Conservation (phyloP, 2,113 vertebrate genomes). For the Hypocryptadius cinnamomeus region DNA sequence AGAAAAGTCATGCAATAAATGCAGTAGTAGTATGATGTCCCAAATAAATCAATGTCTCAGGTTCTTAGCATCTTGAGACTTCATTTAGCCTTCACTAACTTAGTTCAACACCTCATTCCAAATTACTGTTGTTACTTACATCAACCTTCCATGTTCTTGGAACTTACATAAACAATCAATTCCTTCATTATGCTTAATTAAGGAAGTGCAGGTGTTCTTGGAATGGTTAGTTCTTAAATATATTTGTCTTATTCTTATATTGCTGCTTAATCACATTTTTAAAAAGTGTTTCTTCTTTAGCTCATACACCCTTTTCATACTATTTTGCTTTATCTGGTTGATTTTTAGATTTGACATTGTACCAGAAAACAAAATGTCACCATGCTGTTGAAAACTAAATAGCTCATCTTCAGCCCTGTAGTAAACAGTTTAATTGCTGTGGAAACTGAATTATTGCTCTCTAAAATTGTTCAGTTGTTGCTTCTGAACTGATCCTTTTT, state of each 20-base stretch:
- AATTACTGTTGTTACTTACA: not conserved
- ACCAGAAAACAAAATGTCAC: not conserved
- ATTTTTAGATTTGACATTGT: not conserved
- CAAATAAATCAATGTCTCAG: not conserved
- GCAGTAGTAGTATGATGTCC: not conserved
- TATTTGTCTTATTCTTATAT: not conserved
- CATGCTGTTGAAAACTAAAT: not conserved
- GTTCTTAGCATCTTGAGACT: not conserved
- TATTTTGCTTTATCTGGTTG: not conserved
- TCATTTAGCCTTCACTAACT: not conserved
- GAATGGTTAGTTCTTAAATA: not conserved
- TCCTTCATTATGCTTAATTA: not conserved
- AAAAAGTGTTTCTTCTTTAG: not conserved
- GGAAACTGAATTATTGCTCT: not conserved
- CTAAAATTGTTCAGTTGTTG: not conserved
- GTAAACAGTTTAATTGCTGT: not conserved
- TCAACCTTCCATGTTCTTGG: not conserved
- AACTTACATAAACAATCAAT: not conserved
- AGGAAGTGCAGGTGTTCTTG: not conserved
- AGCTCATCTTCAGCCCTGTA: not conserved
- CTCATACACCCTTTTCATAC: not conserved
- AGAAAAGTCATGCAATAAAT: not conserved
- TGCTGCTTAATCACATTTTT: not conserved
- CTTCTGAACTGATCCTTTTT: not conserved
- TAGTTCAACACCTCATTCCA: not conserved